These are phyloP conservation scores for Oryzias sinensis DNA, from an alignment of 2,797 vertebrate genomes.

Conservation along the genomic window DNA sequence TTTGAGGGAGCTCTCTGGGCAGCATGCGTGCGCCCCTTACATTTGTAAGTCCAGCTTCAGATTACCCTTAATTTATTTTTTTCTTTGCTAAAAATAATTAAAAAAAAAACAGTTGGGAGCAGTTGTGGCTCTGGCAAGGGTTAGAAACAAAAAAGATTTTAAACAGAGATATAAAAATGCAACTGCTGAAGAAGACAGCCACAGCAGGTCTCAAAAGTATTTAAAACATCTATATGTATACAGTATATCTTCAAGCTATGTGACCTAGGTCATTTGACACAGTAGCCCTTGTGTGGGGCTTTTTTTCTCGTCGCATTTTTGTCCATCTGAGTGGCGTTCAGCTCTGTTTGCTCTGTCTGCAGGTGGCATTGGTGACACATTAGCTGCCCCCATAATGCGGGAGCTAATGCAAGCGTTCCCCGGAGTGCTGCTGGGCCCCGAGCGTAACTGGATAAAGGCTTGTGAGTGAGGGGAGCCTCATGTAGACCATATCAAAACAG, in stretches of 20 bases:
- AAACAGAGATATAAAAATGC: conserved; percentile 16
- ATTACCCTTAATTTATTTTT: conserved; percentile 8
- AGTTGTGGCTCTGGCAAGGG: background rate
- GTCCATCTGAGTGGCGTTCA: conserved; percentile 47
- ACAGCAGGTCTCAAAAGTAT: conserved; percentile 5
- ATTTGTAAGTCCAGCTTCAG: conserved; percentile 27
- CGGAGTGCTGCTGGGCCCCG: conserved; percentile 11
- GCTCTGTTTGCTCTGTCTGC: conserved; percentile 53
- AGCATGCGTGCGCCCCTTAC: conserved; percentile 12
- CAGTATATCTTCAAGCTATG: background rate
- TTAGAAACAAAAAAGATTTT: conserved; percentile 12
- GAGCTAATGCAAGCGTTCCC: conserved; percentile 29
- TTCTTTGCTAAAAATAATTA: conserved; percentile 10
- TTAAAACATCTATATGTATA: background rate
- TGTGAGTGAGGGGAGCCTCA: too few relatives aligned
- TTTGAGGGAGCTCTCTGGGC: conserved; percentile 25
- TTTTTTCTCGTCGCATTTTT: conserved; percentile 25
- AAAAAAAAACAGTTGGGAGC: conserved; percentile 7
- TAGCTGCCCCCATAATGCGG: conserved; percentile 16
- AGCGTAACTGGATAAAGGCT: conserved; percentile 59
- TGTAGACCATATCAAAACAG: conserved; percentile 53
- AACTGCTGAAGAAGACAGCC: conserved; percentile 8
- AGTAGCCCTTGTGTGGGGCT: conserved; percentile 4
- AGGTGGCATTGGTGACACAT: conserved; percentile 64
- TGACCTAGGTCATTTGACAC: conserved; percentile 16